These are phyloP conservation scores for Camponotus vicinus DNA, from an alignment of 1,140 invertebrate genomes.

Conservation along the genomic window DNA sequence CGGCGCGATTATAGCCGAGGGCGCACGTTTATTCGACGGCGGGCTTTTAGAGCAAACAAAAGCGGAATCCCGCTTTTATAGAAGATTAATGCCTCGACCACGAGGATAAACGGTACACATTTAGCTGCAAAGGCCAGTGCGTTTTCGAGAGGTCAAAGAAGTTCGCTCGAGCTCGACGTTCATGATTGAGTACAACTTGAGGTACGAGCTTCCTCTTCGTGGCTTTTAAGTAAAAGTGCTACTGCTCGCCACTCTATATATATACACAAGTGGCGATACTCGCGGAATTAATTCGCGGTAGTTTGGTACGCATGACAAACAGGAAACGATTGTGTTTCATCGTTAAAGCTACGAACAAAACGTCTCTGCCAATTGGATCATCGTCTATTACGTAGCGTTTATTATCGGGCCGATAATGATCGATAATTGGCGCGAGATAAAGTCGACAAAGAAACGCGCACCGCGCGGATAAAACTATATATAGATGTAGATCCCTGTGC, in stretches of 20 bases:
- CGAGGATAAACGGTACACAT: slow-evolving; percentile 1
- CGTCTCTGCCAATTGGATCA: background rate
- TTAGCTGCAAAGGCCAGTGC: slow-evolving; percentile 18
- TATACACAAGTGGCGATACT: background rate
- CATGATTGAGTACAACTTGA: background rate
- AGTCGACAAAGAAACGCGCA: background rate
- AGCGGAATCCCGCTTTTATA: slow-evolving; percentile 52
- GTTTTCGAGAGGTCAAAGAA: slow-evolving; percentile 25
- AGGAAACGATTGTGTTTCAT: background rate
- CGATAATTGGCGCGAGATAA: slow-evolving; percentile 18
- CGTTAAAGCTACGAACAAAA: background rate
- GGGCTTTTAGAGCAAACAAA: slow-evolving; percentile 43
- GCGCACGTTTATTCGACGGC: background rate
- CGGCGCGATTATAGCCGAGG: background rate
- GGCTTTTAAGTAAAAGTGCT: background rate
- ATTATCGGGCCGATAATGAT: background rate
- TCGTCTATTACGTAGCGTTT: background rate
- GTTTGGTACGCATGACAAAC: background rate
- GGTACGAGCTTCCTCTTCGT: background rate
- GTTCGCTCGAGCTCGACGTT: background rate
- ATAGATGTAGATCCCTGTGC: too few species aligned
- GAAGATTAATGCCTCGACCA: slow-evolving; percentile 48
- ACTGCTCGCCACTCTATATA: too few species aligned
- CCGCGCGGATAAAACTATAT: background rate
- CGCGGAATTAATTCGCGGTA: background rate